A percentile compares a stretch with the other conserved stretches of the same genome.
These are phyloP conservation scores for Sterna hirundo DNA, from an alignment of 2,113 vertebrate genomes.

Conservation along the genomic window DNA sequence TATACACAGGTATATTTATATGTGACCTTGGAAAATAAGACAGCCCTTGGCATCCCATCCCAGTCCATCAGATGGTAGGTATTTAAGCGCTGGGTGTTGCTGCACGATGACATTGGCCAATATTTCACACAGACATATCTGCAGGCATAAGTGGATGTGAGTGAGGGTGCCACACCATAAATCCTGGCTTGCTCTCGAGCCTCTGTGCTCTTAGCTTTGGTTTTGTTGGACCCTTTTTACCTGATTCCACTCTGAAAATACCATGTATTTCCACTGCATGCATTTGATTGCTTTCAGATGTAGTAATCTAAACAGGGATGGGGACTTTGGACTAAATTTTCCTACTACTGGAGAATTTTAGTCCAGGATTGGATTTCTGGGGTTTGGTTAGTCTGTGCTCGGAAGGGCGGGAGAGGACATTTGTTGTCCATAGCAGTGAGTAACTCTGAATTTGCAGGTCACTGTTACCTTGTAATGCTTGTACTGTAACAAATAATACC, in stretches of 20 bases:
- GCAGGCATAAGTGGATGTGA: background rate
- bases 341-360: background rate
- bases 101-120: rapidly evolving
- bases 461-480: background rate
- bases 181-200: background rate
- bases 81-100: background rate
- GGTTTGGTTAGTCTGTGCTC: background rate
- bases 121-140: background rate
- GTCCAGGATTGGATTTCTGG: background rate
- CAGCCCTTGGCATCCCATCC: background rate
- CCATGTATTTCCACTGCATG: background rate
- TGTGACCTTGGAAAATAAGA: conserved; percentile 22
- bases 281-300: background rate
- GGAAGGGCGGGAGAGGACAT: background rate
- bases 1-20: background rate
- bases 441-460: background rate
- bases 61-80: background rate
- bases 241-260: background rate
- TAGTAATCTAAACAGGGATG: background rate
- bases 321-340: background rate
- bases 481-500: background rate
- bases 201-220: background rate
- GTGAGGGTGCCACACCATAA: background rate
- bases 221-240: background rate
- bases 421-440: background rate